phyloP scores from a whole-genome alignment of 2,888 invertebrate genomes.

The Epirrhoe alternata region DNA sequence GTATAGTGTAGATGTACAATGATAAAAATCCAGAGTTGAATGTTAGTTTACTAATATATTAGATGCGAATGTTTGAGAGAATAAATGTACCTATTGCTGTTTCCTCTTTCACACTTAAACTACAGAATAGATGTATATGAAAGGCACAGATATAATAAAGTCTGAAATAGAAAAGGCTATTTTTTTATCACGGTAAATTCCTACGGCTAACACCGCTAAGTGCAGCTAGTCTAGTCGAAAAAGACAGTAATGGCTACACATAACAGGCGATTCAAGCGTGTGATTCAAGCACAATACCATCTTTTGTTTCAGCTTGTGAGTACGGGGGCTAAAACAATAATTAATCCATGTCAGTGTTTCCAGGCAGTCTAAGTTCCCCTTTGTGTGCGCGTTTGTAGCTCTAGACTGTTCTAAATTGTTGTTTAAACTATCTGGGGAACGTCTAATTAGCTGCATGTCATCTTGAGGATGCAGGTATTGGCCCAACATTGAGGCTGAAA shows the following conservation, averaged over 20 bases:
- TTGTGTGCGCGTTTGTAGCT: constrained; percentile 29
- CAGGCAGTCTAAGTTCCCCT: constrained; percentile 32
- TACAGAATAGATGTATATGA: too few relatives aligned
- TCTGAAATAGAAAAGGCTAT: too few relatives aligned
- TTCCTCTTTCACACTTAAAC: too few relatives aligned
- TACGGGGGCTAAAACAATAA: constrained; percentile 20
- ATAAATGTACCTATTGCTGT: too few relatives aligned
- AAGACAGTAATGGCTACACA: not conserved
- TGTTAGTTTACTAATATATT: too few relatives aligned
- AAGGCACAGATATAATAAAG: too few relatives aligned
- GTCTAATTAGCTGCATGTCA: constrained; percentile 38
- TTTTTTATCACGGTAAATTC: too few relatives aligned
- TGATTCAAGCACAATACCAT: not conserved
- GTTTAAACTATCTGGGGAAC: constrained; percentile 29
- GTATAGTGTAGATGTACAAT: too few relatives aligned
- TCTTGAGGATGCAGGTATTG: constrained; percentile 16
- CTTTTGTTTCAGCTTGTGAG: constrained; percentile 9
- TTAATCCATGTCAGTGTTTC: constrained; percentile 31
- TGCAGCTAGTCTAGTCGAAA: not conserved
- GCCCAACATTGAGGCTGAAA: not conserved
- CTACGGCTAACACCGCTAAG: too few relatives aligned
- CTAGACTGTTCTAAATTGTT: constrained; percentile 32
- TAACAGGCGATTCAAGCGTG: not conserved
- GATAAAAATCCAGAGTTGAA: too few relatives aligned
- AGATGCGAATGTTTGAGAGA: too few relatives aligned